Percentiles rank a stretch among this genome's conserved stretches.
Evolutionary conservation across 1,140 invertebrate species (phyloP).

Genomic region (Aphaenogaster ashmeadi): DNA sequence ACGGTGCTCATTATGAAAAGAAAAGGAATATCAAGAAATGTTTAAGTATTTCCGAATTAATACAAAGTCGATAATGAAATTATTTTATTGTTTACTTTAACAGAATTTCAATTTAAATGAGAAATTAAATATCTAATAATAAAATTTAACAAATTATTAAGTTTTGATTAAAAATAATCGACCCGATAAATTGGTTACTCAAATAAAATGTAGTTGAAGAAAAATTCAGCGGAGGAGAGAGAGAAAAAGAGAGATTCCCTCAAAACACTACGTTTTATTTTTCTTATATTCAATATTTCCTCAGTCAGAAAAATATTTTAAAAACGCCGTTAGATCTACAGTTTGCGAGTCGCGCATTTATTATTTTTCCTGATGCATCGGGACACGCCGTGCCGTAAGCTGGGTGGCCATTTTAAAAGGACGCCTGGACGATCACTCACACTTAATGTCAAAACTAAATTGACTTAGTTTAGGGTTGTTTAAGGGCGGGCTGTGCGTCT

Average conservation of each 20-base stretch:
- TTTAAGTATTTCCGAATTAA: neutral
- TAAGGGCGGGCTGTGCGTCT: constrained; percentile 74
- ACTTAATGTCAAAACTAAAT: constrained; percentile 79
- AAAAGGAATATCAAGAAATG: neutral
- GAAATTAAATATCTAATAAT: neutral
- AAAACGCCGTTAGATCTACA: neutral
- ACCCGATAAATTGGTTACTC: neutral
- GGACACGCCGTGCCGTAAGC: neutral
- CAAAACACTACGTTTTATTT: neutral
- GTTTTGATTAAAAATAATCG: constrained; percentile 10
- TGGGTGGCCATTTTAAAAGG: constrained; percentile 80
- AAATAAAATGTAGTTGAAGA: neutral
- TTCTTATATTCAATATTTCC: constrained; percentile 6
- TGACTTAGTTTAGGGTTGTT: constrained; percentile 83
- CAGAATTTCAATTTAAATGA: neutral
- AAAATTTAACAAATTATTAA: neutral
- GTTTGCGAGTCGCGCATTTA: constrained; percentile 13
- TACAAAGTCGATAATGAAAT: neutral
- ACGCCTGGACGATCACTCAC: constrained; percentile 80
- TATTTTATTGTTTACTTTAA: neutral
- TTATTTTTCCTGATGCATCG: constrained; percentile 18
- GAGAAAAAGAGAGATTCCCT: neutral
- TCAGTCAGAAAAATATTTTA: constrained; percentile 31
- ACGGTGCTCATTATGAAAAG: neutral
- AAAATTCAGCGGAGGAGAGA: neutral